phyloP scores from a whole-genome alignment of 2,797 vertebrate species.

The Enteromius unitaeniatus region DNA sequence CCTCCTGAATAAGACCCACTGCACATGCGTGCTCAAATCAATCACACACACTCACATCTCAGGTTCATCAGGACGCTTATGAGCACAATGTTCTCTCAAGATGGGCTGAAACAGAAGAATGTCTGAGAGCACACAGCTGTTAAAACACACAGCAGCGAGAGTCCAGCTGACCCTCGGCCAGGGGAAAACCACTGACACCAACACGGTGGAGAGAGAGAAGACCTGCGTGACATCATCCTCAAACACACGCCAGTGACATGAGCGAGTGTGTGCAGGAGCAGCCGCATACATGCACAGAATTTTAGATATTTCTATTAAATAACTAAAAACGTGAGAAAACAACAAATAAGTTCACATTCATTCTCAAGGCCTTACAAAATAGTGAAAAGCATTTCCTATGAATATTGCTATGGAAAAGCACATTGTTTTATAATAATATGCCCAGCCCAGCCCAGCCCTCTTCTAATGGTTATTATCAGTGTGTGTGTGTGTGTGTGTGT shows the following conservation, averaged over 20 bases:
- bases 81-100: neutral
- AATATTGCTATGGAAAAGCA: neutral
- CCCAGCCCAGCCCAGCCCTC: neutral
- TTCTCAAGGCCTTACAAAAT: too few relatives aligned
- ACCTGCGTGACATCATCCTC: slow-evolving; percentile 36
- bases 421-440: neutral
- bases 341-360: too few relatives aligned
- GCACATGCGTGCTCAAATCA: neutral
- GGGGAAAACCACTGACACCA: slow-evolving; percentile 45
- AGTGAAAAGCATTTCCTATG: neutral
- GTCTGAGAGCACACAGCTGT: slow-evolving; percentile 27
- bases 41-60: neutral
- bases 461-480: neutral
- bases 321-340: too few relatives aligned
- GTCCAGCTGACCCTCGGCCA: slow-evolving; percentile 18
- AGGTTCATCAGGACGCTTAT: neutral
- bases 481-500: neutral
- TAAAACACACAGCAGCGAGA: slow-evolving; percentile 3
- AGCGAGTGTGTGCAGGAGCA: neutral
- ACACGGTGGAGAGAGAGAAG: neutral
- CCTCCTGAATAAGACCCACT: neutral
- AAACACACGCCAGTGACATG: slow-evolving; percentile 52
- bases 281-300: too few relatives aligned
- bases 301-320: too few relatives aligned
- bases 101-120: neutral